Evolutionary conservation across 2,888 invertebrate species (phyloP).

Genomic region (Gibbula magus): DNA sequence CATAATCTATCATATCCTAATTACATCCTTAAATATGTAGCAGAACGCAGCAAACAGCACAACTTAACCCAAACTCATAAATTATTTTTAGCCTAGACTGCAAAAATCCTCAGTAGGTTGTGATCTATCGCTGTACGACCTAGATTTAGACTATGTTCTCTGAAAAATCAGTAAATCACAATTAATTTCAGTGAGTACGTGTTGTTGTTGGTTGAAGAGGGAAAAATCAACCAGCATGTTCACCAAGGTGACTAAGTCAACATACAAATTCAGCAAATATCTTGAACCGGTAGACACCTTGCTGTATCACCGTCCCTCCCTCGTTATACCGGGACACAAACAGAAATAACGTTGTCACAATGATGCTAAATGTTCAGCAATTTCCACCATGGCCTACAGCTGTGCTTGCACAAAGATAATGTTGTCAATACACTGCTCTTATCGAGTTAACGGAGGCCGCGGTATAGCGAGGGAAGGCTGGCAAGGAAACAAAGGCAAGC

Average conservation of each 20-base stretch:
- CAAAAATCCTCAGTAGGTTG: background rate
- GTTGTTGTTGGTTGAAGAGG: too few species aligned
- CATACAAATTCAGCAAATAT: too few species aligned
- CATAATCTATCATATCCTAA: background rate
- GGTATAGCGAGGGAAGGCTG: conserved; percentile 8
- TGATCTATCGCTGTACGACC: background rate
- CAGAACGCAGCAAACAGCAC: conserved; percentile 10
- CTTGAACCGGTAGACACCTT: background rate
- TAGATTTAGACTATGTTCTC: background rate
- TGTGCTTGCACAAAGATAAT: background rate
- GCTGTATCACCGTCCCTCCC: background rate
- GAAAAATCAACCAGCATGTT: too few species aligned
- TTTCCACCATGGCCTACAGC: background rate
- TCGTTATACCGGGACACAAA: background rate
- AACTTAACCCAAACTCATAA: background rate
- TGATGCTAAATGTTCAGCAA: background rate
- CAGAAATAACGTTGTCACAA: background rate
- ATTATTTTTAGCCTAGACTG: conserved; percentile 19
- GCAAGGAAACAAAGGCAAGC: background rate
- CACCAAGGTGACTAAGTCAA: too few species aligned
- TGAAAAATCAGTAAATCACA: too few species aligned
- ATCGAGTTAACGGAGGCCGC: background rate
- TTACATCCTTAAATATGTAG: conserved; percentile 5
- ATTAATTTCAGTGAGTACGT: too few species aligned
- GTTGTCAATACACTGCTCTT: background rate